Evolutionary conservation across 2,113 vertebrate species (phyloP).

Genomic region (Geococcyx californianus): DNA sequence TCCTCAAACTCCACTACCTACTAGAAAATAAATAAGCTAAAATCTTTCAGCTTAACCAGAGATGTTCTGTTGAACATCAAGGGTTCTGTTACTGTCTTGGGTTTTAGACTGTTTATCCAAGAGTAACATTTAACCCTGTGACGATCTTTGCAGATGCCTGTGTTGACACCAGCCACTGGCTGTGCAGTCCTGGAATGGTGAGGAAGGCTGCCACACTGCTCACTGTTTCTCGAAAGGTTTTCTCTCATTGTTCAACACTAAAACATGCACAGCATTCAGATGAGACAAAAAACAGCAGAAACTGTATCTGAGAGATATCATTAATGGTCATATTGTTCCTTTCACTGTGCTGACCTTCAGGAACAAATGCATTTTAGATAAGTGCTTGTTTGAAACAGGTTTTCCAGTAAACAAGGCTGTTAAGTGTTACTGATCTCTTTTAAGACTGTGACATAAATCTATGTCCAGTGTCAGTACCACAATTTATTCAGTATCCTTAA

Average conservation of each 20-base stretch:
- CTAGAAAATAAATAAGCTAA: background rate
- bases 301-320: background rate
- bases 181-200: background rate
- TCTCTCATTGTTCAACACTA: background rate
- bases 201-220: background rate
- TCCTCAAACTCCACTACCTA: background rate
- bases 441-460: conserved; percentile 7
- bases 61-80: background rate
- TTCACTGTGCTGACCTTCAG: background rate
- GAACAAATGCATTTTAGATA: background rate
- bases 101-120: background rate
- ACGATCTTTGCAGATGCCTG: background rate
- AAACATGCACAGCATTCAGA: background rate
- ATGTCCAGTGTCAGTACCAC: background rate
- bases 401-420: background rate
- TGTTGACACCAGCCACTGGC: background rate
- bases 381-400: background rate
- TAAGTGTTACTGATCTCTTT: background rate
- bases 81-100: background rate
- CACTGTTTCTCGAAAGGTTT: background rate
- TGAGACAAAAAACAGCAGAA: background rate
- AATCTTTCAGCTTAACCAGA: background rate
- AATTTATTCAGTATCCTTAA: background rate
- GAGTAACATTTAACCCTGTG: background rate
- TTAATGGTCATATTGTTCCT: background rate